phyloP scores from a whole-genome alignment of 2,888 invertebrate species.

The Sphinx pinastri region DNA sequence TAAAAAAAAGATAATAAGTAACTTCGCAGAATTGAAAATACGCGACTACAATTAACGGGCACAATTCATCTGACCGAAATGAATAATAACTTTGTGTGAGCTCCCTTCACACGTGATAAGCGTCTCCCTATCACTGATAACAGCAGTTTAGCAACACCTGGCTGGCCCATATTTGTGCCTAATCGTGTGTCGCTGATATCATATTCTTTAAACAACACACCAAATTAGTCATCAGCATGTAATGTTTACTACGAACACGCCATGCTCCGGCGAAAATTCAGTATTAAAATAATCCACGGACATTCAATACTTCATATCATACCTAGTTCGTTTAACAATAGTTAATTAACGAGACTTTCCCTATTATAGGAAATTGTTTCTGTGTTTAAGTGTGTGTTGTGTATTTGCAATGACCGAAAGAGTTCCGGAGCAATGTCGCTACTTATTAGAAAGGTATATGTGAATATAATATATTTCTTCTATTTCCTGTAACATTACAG shows the following conservation, averaged over 20 bases:
- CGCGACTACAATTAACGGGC: not conserved
- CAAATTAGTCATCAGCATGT: constrained; percentile 60
- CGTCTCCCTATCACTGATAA: constrained; percentile 51
- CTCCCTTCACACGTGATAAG: constrained; percentile 36
- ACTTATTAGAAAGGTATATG: constrained; percentile 58
- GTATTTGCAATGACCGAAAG: constrained; percentile 55
- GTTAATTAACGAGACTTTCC: constrained; percentile 3
- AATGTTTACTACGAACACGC: constrained; percentile 50
- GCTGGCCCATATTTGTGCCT: constrained; percentile 66
- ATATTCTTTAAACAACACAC: constrained; percentile 57
- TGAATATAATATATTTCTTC: constrained; percentile 20
- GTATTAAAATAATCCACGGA: constrained; percentile 9
- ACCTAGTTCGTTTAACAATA: not conserved
- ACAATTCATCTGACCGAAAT: constrained; percentile 16
- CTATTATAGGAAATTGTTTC: constrained; percentile 1
- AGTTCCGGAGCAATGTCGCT: constrained; percentile 53
- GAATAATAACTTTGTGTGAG: constrained; percentile 10
- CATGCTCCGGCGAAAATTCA: constrained; percentile 40
- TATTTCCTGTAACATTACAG: not conserved
- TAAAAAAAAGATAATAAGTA: too few species aligned
- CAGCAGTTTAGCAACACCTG: constrained; percentile 65
- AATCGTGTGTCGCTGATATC: constrained; percentile 61
- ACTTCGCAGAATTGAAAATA: too few species aligned
- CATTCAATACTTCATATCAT: not conserved
- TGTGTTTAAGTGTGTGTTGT: constrained; percentile 35